Evolutionary conservation across 2,797 vertebrate genomes (phyloP).

Genomic region (Decapterus maruadsi): DNA sequence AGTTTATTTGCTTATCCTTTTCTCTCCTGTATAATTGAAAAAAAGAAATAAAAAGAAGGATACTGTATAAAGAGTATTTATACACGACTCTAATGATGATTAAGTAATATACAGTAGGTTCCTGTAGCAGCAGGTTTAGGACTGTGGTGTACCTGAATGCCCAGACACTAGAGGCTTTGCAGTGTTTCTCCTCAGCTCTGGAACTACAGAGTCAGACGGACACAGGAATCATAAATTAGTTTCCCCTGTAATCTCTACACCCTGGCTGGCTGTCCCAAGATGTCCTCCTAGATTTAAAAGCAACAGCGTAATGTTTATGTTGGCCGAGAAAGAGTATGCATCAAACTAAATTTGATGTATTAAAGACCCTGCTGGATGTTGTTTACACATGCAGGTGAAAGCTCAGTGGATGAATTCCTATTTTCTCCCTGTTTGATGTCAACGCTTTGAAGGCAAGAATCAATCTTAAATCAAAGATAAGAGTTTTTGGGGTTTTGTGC

Average conservation of each 20-base stretch:
- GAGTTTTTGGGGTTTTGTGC: constrained; percentile 30
- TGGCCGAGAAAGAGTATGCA: constrained; percentile 78
- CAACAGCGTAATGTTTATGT: constrained; percentile 83
- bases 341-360: constrained; percentile 84
- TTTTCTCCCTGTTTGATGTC: constrained; percentile 78
- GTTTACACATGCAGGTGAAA: constrained; percentile 83
- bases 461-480: constrained; percentile 58
- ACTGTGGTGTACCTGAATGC: constrained; percentile 31
- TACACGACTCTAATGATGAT: too few relatives aligned
- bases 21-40: too few relatives aligned
- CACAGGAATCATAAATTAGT: constrained; percentile 75
- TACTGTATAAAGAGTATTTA: too few relatives aligned
- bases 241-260: constrained; percentile 76
- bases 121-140: background rate
- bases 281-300: constrained; percentile 83
- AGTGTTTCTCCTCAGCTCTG: constrained; percentile 66
- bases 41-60: too few relatives aligned
- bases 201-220: constrained; percentile 67
- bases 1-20: too few relatives aligned
- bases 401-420: constrained; percentile 68
- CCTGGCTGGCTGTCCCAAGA: constrained; percentile 79
- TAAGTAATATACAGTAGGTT: background rate
- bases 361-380: constrained; percentile 80
- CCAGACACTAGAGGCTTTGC: constrained; percentile 51
- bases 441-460: constrained; percentile 69